These are phyloP conservation scores for Lagopus leucura DNA, from an alignment of 2,113 vertebrate genomes.

Conservation along the genomic window DNA sequence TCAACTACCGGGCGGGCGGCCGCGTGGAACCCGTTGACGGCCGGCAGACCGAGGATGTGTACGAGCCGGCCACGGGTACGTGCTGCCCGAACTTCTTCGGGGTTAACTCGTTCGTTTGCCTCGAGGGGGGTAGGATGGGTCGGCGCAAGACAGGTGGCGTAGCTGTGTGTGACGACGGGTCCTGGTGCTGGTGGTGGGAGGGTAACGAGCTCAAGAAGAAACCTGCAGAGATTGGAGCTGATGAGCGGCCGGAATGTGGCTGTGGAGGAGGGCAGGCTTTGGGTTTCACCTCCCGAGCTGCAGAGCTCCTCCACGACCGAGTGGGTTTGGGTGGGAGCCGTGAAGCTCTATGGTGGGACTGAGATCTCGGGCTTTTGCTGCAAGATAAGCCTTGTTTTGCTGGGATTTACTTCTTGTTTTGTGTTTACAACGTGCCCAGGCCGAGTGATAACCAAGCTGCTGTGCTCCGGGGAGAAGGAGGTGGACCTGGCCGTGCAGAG, in stretches of 20 bases:
- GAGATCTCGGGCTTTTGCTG: background rate
- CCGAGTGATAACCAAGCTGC: slow-evolving; percentile 85
- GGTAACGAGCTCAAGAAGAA: background rate
- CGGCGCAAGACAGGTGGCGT: rapidly evolving
- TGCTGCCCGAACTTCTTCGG: too few species aligned
- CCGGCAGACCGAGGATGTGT: slow-evolving; percentile 81
- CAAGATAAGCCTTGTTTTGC: rapidly evolving
- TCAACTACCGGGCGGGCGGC: slow-evolving; percentile 88
- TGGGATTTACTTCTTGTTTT: background rate
- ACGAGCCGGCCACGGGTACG: slow-evolving; percentile 88
- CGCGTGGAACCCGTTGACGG: slow-evolving; percentile 79
- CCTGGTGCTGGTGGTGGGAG: background rate
- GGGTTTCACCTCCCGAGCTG: too few species aligned
- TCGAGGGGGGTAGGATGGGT: too few species aligned
- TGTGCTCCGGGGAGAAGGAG: slow-evolving; percentile 88
- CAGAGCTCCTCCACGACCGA: background rate
- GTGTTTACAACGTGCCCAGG: slow-evolving; percentile 71
- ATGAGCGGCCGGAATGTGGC: background rate
- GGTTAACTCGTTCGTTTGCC: too few species aligned
- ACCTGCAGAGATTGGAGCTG: background rate
- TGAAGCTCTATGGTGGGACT: background rate
- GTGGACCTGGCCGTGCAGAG: slow-evolving; percentile 88
- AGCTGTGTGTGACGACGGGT: background rate
- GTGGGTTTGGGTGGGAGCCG: background rate
- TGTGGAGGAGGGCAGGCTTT: background rate